Percentiles rank a stretch among this genome's conserved stretches.
Conservation (phyloP, 1,140 invertebrate species). For the Drosophila trapezifrons region DNA sequence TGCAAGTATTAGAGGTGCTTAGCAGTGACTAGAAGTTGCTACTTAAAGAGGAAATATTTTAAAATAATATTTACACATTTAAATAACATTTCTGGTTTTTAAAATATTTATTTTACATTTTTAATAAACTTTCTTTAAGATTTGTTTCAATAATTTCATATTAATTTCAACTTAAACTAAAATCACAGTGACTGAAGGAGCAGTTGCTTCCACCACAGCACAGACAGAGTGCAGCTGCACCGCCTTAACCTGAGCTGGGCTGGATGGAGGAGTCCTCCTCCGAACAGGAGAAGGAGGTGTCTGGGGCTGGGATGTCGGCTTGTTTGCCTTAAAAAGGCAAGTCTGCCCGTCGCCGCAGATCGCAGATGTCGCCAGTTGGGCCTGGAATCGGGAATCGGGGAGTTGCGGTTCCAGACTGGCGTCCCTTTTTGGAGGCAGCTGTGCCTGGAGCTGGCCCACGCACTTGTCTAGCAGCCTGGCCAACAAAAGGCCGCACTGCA, state of each 20-base stretch:
- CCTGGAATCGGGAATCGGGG: conserved; percentile 9
- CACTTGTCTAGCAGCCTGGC: conserved; percentile 63
- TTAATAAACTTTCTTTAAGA: neutral
- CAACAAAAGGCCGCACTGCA: conserved; percentile 53
- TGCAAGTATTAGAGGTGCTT: conserved; percentile 11
- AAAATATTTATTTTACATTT: neutral
- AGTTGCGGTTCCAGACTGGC: conserved; percentile 28
- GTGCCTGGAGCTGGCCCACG: conserved; percentile 55
- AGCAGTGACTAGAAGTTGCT: neutral
- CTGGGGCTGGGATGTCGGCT: conserved; percentile 45
- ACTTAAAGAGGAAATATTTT: neutral
- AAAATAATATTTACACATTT: neutral
- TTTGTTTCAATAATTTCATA: neutral
- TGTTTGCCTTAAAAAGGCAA: conserved; percentile 69
- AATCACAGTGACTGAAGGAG: conserved; percentile 1
- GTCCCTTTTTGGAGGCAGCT: conserved; percentile 59
- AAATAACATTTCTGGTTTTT: neutral
- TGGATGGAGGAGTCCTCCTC: neutral
- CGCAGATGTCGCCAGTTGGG: conserved; percentile 69
- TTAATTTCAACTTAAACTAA: neutral
- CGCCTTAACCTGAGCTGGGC: conserved; percentile 5
- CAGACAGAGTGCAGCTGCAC: conserved; percentile 52
- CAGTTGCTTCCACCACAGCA: neutral
- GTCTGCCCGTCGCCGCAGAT: conserved; percentile 49
- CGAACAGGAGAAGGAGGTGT: conserved; percentile 18